Percentiles rank a stretch among this genome's conserved stretches.
Evolutionary conservation across 2,797 vertebrate species (phyloP).

Genomic region (Luscinia luscinia): DNA sequence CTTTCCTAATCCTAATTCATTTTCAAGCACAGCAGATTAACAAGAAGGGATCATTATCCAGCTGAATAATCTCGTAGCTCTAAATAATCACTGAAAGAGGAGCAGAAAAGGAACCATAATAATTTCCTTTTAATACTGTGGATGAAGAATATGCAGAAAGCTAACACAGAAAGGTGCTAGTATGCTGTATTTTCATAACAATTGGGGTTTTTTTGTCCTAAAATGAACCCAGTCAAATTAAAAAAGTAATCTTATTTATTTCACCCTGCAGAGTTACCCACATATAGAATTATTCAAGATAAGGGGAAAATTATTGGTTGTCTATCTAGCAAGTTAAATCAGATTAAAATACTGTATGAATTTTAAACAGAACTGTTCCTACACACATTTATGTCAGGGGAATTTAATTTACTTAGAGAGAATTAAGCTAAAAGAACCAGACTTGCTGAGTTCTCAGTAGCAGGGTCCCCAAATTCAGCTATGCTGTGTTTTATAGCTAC

Average conservation of each 20-base stretch:
- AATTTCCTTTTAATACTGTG: neutral
- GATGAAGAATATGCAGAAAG: slow-evolving; percentile 4
- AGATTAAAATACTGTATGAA: slow-evolving; percentile 49
- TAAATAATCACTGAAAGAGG: slow-evolving; percentile 11
- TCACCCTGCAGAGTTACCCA: slow-evolving; percentile 20
- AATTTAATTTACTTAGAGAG: slow-evolving; percentile 28
- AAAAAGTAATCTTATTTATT: slow-evolving; percentile 42
- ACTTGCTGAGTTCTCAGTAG: neutral
- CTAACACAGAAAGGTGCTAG: slow-evolving; percentile 3
- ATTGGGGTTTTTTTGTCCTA: neutral
- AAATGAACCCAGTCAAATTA: slow-evolving; percentile 13
- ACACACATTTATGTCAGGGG: slow-evolving; percentile 19
- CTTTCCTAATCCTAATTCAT: slow-evolving; percentile 39
- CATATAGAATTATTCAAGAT: slow-evolving; percentile 27
- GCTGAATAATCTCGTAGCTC: slow-evolving; percentile 8
- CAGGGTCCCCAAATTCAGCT: accelerated
- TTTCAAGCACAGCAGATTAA: slow-evolving; percentile 30
- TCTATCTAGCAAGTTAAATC: slow-evolving; percentile 50
- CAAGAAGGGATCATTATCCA: slow-evolving; percentile 25
- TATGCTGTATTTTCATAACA: slow-evolving; percentile 15
- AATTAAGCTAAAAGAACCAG: slow-evolving; percentile 4
- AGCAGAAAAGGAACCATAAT: neutral
- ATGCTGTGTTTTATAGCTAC: neutral
- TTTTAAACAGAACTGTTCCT: slow-evolving; percentile 62
- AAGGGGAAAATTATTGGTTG: slow-evolving; percentile 58